phyloP scores from a whole-genome alignment of 1,140 invertebrate genomes.

The Leptopilina clavipes region DNA sequence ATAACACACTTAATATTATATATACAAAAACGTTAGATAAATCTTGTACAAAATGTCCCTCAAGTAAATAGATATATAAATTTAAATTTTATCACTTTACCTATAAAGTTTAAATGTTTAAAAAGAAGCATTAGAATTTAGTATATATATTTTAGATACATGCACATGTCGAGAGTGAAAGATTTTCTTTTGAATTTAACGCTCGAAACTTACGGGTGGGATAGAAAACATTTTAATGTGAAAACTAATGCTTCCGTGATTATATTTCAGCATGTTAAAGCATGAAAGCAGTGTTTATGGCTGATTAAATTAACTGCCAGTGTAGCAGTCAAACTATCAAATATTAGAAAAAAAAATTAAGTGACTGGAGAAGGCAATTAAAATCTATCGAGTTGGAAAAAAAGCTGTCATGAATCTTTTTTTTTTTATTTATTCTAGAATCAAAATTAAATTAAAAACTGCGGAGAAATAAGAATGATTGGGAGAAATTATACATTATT shows the following conservation, averaged over 20 bases:
- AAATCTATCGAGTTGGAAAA: neutral
- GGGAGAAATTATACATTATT: too few species aligned
- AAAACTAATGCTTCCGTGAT: slow-evolving; percentile 18
- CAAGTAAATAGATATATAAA: too few species aligned
- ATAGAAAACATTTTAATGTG: slow-evolving; percentile 19
- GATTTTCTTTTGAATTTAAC: slow-evolving; percentile 6
- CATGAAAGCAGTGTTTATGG: slow-evolving; percentile 11
- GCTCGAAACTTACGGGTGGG: neutral
- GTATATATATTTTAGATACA: neutral
- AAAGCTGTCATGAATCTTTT: neutral
- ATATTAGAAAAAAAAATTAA: slow-evolving; percentile 25
- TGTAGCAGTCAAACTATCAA: slow-evolving; percentile 21
- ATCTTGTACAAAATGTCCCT: too few species aligned
- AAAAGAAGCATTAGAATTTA: neutral
- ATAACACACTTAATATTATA: neutral
- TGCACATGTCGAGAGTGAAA: neutral
- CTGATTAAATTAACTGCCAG: slow-evolving; percentile 30
- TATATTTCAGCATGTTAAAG: slow-evolving; percentile 25
- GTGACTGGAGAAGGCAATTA: slow-evolving; percentile 15
- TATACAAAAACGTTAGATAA: too few species aligned
- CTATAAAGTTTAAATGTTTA: too few species aligned
- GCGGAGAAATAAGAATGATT: too few species aligned
- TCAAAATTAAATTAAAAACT: too few species aligned
- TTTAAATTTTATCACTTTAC: neutral
- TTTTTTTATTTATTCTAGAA: too few species aligned